These are phyloP conservation scores for Ctenopoma multispine DNA, from an alignment of 2,797 vertebrate species.

Conservation along the genomic window DNA sequence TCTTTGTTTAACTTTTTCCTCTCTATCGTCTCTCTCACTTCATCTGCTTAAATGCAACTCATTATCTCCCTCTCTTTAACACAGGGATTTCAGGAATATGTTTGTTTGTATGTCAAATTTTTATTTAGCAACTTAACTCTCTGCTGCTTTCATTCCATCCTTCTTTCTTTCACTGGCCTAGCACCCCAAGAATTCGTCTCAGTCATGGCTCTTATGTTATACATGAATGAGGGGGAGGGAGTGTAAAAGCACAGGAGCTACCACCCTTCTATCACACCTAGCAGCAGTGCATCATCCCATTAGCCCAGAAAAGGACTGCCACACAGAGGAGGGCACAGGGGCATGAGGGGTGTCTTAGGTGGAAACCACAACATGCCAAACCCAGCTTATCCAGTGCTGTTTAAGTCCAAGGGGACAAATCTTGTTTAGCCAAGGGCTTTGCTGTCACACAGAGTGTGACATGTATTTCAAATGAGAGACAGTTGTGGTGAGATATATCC, in stretches of 20 bases:
- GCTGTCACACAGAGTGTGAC: slow-evolving; percentile 46
- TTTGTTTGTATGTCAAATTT: slow-evolving; percentile 36
- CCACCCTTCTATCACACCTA: slow-evolving; percentile 64
- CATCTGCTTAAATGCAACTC: not conserved
- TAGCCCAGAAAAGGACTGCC: slow-evolving; percentile 66
- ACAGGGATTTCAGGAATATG: slow-evolving; percentile 20
- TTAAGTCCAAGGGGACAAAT: slow-evolving; percentile 61
- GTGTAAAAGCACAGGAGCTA: slow-evolving; percentile 59
- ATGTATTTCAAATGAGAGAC: slow-evolving; percentile 38
- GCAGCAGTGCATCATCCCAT: slow-evolving; percentile 79
- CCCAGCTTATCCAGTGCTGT: slow-evolving; percentile 60
- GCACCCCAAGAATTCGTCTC: slow-evolving; percentile 70
- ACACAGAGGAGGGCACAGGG: slow-evolving; percentile 44
- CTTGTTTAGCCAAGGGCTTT: slow-evolving; percentile 60
- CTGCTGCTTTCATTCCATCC: slow-evolving; percentile 14
- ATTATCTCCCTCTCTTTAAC: not conserved
- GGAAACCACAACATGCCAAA: slow-evolving; percentile 57
- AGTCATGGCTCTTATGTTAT: slow-evolving; percentile 49
- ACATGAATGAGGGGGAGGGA: slow-evolving; percentile 27
- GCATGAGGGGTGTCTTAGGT: slow-evolving; percentile 36
- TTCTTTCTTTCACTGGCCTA: slow-evolving; percentile 23
- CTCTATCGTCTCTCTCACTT: not conserved
- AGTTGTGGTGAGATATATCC: slow-evolving; percentile 40
- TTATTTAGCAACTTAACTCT: slow-evolving; percentile 11
- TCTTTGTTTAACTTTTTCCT: slow-evolving; percentile 15